Conservation (phyloP, 2,888 invertebrate species). For the Craniophora ligustri region DNA sequence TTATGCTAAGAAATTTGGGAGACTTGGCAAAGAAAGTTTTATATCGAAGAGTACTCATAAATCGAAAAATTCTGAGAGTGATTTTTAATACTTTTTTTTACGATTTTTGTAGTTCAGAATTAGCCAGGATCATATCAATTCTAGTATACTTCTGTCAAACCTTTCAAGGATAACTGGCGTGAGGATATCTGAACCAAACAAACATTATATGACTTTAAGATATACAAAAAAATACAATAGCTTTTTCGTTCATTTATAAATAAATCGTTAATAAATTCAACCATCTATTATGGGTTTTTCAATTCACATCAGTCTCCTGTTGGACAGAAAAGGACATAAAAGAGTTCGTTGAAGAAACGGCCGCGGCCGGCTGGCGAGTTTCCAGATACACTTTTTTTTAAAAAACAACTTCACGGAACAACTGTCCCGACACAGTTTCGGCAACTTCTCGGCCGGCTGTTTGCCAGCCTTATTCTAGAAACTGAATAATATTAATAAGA, state of each 20-base stretch:
- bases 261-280: constrained; percentile 25
- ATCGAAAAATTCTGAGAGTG: too few relatives aligned
- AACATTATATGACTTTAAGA: too few relatives aligned
- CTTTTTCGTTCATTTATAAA: constrained; percentile 12
- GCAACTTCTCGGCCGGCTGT: constrained; percentile 50
- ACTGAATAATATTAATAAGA: constrained; percentile 20
- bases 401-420: constrained; percentile 47
- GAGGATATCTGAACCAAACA: too few relatives aligned
- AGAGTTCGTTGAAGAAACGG: constrained; percentile 19
- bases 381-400: constrained; percentile 42
- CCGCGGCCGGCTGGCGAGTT: constrained; percentile 34
- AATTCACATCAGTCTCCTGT: constrained; percentile 24
- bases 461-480: constrained; percentile 46
- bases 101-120: too few relatives aligned
- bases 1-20: too few relatives aligned
- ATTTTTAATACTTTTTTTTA: too few relatives aligned
- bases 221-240: background rate
- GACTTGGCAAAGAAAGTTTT: too few relatives aligned
- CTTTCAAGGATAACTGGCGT: too few relatives aligned
- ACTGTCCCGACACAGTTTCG: constrained; percentile 53
- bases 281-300: constrained; percentile 10
- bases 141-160: too few relatives aligned
- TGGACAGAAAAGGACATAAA: too few relatives aligned
- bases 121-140: too few relatives aligned
- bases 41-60: too few relatives aligned